Base-by-base conservation (phyloP, 2,113 vertebrate species). In the Stigmatopora nigra region DNA sequence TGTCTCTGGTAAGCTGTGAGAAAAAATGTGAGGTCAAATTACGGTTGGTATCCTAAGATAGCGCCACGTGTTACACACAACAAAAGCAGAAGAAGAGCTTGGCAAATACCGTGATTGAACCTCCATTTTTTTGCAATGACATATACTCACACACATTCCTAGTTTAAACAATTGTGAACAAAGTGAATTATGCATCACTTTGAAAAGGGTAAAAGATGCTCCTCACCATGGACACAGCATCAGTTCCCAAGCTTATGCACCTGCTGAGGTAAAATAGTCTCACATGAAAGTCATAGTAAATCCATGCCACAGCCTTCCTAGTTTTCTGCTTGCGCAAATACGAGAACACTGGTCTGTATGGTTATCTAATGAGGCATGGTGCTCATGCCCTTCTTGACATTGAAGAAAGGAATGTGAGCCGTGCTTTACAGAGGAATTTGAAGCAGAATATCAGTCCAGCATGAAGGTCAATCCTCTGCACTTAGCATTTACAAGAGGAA, bases 321-420 rank as follows among this genome's bases (percentile, higher is more conserved):
- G 13, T 65, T 69, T 62, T 25, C 38, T 62, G 36, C 38, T 38
- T 66, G 49, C 41, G 66, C 49, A 68, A 71, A 78, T 78, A 64
- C 73, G 80, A 73, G 70, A 74, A 70, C 58, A 69, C 61, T 67
- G 35, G 60, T 67, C 64, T 79, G 83, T 82, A 77, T 78, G 70
- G 78, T 76, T 74, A 81, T 77, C 80, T 87, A 85, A 86, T 83
- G 83, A 87, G 76, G 68, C 83, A 71, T 76, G 70, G 69, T 58
- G 71, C 80, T 73, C 41, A 48, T 75, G 69, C 69, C 69, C 72
- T 69, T 71, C 73, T 83, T 84, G 58, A 72, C 80, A 82, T 81
- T 56, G 78, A 71, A 69, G 66, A 67, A 65, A 84, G 82, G 82
- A 88, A 86, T 88, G 76, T 64, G 72, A 73, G 78, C 65, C 52